phyloP scores from a whole-genome alignment of 2,113 vertebrate genomes.

The Rhinoptilus africanus region DNA sequence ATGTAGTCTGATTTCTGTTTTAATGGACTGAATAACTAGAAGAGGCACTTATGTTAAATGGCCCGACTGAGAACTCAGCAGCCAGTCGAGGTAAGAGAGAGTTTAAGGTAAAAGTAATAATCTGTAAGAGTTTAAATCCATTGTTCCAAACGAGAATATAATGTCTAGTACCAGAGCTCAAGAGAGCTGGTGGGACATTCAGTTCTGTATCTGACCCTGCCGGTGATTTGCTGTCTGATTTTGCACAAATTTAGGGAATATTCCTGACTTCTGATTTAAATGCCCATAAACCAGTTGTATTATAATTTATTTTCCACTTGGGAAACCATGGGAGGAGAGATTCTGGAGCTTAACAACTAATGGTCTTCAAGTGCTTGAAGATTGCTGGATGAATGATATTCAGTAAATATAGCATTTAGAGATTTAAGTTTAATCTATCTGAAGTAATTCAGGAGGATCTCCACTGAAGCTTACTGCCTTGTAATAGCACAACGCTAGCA shows the following conservation, averaged over 20 bases:
- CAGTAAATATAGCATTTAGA: background rate
- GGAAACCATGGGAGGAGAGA: background rate
- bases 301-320: background rate
- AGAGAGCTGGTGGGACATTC: background rate
- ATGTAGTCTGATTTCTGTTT: slow-evolving; percentile 55
- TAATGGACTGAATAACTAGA: slow-evolving; percentile 51
- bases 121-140: background rate
- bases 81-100: background rate
- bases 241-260: background rate
- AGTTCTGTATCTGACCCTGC: background rate
- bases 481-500: background rate
- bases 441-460: background rate
- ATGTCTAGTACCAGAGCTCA: background rate
- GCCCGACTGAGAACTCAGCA: background rate
- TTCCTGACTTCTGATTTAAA: background rate
- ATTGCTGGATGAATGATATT: background rate
- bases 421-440: background rate
- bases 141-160: background rate
- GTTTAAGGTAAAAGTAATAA: slow-evolving; percentile 24
- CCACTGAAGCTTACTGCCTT: background rate
- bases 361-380: background rate
- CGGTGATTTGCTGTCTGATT: background rate
- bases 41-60: slow-evolving; percentile 49
- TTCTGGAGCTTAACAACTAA: background rate
- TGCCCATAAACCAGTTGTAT: background rate